Evolutionary conservation across 2,888 invertebrate genomes (phyloP).

Genomic region (Sialis lutaria): DNA sequence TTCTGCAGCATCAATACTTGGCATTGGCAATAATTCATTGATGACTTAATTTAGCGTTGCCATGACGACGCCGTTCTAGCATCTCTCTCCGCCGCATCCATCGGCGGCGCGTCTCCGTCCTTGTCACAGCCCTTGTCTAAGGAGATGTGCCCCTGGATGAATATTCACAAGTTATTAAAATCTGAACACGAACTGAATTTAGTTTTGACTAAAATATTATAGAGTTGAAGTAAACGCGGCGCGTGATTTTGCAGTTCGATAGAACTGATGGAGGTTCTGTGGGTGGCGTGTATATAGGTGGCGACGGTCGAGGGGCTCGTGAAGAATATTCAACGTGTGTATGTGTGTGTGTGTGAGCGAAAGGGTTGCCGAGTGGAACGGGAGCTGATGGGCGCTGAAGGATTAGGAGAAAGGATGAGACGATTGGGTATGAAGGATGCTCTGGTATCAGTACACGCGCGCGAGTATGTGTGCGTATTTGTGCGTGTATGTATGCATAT

Average conservation of each 20-base stretch:
- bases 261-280: too few relatives aligned
- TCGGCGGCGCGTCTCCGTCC: conserved; percentile 11
- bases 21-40: conserved; percentile 27
- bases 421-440: too few relatives aligned
- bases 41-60: conserved; percentile 27
- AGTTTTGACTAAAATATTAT: background rate
- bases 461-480: too few relatives aligned
- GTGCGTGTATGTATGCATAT: too few relatives aligned
- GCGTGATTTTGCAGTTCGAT: background rate
- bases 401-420: too few relatives aligned
- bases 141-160: conserved; percentile 20
- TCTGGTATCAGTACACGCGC: too few relatives aligned
- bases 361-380: too few relatives aligned
- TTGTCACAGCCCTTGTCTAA: conserved; percentile 6
- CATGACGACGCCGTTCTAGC: conserved; percentile 19
- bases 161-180: conserved; percentile 30
- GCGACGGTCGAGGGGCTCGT: too few relatives aligned
- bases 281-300: too few relatives aligned
- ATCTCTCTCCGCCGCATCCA: conserved; percentile 16
- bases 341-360: too few relatives aligned
- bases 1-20: conserved; percentile 14
- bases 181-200: conserved; percentile 23
- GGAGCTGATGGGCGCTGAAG: too few relatives aligned
- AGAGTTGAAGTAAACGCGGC: background rate
- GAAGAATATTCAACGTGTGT: too few relatives aligned